Base-by-base conservation (phyloP, 1,140 invertebrate genomes). In the Rhagoletis pomonella region DNA sequence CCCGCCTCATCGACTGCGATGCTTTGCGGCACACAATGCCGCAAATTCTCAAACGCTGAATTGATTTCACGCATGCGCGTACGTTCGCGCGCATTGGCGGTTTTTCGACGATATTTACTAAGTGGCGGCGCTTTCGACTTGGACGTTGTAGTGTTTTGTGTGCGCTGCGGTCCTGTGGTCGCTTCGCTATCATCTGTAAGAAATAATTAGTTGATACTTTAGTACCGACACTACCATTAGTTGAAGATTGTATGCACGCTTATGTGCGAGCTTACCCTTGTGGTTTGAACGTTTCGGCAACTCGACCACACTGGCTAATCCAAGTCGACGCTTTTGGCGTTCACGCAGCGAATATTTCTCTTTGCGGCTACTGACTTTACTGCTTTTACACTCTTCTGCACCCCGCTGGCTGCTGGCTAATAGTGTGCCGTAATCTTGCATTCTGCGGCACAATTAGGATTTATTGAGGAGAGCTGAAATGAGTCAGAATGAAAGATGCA, bases 1-100 rank as follows among this genome's bases (percentile, higher is more conserved):
- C 93, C 93, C 12, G 90, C 86, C 88, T 92, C 92, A 55, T 92
- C 92, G 44, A 92, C 91, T 19, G 90, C 89, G 29, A 93, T 92
- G 7, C 91, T 91, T 14, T 94, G 93, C 1, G 97, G 97, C 1
- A 98, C 96, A 7, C 95, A 96, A 62, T 95, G 94, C 39, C 97
- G 94, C 0, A 98, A 94, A 2, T 95, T 94, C 92, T 98, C 97
- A 93, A 98, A 98, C 0, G 97, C 97, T 73, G 95, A 94, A 93
- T 98, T 98, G 88, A 98, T 98, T 92, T 98, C 97, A 85, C 96
- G 94, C 97, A 98, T 98, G 77, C 97, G 94, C 86, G 95, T 96
- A 50, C 97, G 92, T 93, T 98, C 97, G 4, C 97, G 93, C 0
- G 97, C 97, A 94, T 98, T 98, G 1, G 97, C 97, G 3, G 97